phyloP scores from a whole-genome alignment of 1,140 invertebrate species.

The Homalodisca vitripennis region DNA sequence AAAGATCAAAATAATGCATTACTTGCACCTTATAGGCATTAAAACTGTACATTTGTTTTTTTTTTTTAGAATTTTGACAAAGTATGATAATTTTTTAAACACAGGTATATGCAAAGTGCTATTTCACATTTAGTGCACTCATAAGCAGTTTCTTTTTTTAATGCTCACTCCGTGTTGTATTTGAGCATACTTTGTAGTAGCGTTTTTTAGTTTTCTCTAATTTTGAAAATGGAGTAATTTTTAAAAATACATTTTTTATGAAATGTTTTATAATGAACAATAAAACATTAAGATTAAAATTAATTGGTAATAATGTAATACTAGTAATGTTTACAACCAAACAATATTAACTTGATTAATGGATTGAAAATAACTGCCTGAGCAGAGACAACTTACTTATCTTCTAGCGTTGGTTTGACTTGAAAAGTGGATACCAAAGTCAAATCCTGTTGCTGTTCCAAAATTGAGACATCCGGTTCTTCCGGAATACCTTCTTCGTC shows the following conservation, averaged over 20 bases:
- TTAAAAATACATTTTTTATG: background rate
- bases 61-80: no score
- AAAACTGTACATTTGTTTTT: no score
- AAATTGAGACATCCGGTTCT: background rate
- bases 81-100: no score
- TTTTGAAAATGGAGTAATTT: background rate
- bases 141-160: no score
- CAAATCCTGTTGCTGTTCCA: conserved; percentile 18
- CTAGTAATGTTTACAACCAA: background rate
- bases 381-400: conserved; percentile 33
- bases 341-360: background rate
- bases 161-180: no score
- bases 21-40: no score
- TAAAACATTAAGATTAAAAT: background rate
- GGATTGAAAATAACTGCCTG: background rate
- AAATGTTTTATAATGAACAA: background rate
- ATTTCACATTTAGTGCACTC: no score
- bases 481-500: conserved; percentile 9
- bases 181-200: no score
- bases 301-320: background rate
- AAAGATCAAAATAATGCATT: no score
- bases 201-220: background rate
- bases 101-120: no score
- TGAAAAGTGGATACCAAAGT: conserved; percentile 30
- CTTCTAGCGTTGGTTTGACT: conserved; percentile 34